phyloP scores from a whole-genome alignment of 1,140 invertebrate species.

The Trachymyrmex cornetzi region DNA sequence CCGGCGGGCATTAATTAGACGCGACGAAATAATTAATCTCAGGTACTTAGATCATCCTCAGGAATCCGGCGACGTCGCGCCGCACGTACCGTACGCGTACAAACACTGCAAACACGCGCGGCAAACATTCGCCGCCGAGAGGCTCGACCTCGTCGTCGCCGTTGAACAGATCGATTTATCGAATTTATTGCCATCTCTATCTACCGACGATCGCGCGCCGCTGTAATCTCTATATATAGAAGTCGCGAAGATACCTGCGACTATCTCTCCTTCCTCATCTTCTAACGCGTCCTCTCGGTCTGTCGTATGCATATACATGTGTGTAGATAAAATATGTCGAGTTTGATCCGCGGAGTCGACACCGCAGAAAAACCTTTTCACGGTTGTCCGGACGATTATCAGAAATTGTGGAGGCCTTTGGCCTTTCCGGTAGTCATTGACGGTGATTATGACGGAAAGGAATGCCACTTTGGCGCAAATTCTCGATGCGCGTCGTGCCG shows the following conservation, averaged over 20 bases:
- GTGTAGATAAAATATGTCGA: constrained; percentile 31
- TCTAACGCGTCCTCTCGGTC: constrained; percentile 13
- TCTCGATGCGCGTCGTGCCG: not conserved
- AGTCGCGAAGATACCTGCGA: constrained; percentile 65
- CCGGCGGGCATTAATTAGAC: constrained; percentile 78
- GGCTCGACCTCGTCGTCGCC: constrained; percentile 58
- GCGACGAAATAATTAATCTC: constrained; percentile 81
- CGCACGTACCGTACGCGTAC: constrained; percentile 21
- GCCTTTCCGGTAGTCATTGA: constrained; percentile 44
- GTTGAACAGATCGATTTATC: constrained; percentile 76
- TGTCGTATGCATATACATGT: not conserved
- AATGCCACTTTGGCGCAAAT: constrained; percentile 4
- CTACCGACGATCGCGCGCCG: constrained; percentile 56
- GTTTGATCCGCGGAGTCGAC: constrained; percentile 35
- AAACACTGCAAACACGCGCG: not conserved
- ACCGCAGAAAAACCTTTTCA: constrained; percentile 44
- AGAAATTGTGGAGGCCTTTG: constrained; percentile 64
- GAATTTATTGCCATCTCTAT: constrained; percentile 75
- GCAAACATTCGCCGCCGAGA: constrained; percentile 50
- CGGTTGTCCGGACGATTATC: constrained; percentile 65
- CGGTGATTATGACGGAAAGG: constrained; percentile 47
- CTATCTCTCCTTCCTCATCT: not conserved
- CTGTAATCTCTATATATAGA: constrained; percentile 78
- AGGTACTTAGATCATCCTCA: constrained; percentile 76
- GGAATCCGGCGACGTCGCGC: constrained; percentile 59